A percentile compares a stretch with the other conserved stretches of the same genome.
Evolutionary conservation across 30 jellyfish, hydroid and myxozoan species (phyloP).

Genomic region (Catostylus mosaicus): DNA sequence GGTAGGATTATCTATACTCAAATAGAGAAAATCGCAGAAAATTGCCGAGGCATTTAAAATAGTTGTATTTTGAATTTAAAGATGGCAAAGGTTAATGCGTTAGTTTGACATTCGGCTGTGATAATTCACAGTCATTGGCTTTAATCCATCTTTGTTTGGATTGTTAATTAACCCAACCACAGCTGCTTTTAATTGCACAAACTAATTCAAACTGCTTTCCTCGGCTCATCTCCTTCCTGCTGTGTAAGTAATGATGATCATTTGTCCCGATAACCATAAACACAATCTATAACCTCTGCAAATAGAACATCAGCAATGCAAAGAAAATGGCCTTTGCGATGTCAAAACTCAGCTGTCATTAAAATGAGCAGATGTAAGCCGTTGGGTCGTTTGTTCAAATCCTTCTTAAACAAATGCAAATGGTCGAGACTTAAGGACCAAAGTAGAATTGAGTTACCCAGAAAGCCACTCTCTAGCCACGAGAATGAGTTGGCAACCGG

Average conservation of each 20-base stretch:
- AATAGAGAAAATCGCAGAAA: too few species aligned
- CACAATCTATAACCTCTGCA: neutral
- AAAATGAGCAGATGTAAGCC: neutral
- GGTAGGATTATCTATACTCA: neutral
- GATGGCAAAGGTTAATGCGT: constrained; percentile 4
- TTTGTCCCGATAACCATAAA: neutral
- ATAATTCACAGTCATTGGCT: neutral
- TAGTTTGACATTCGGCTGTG: neutral
- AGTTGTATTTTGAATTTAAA: neutral
- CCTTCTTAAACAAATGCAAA: too few species aligned
- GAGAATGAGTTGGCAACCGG: too few species aligned
- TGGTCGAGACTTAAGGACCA: too few species aligned
- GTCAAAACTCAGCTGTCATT: neutral
- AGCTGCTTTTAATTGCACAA: constrained; percentile 1
- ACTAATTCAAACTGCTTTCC: neutral
- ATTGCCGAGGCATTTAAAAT: neutral
- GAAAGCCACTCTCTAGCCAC: too few species aligned
- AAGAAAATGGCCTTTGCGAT: neutral
- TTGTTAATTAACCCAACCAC: neutral
- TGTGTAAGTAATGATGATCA: constrained; percentile 1
- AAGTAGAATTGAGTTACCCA: too few species aligned
- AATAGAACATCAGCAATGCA: neutral
- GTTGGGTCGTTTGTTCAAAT: too few species aligned
- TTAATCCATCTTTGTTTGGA: neutral
- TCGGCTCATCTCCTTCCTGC: neutral